Evolutionary conservation across 2,113 vertebrate species (phyloP).

Genomic region (Brachyhypopomus occidentalis): DNA sequence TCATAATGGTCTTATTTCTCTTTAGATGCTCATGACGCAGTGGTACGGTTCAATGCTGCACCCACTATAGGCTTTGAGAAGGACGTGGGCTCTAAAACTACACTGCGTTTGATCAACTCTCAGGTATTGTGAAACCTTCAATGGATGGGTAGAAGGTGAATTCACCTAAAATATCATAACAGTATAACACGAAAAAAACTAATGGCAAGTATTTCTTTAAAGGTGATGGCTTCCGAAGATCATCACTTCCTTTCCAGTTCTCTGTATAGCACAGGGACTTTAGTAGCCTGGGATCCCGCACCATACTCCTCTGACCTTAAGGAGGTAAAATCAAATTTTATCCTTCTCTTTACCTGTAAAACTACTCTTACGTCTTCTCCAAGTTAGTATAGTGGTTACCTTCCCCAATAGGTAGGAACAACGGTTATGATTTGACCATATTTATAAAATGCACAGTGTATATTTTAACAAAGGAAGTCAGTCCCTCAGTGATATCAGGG

Average conservation of each 20-base stretch:
- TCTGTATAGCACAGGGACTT: slow-evolving; percentile 73
- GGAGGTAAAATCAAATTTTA: slow-evolving; percentile 65
- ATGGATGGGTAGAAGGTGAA: not conserved
- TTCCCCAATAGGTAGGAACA: no score
- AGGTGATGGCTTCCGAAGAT: slow-evolving; percentile 78
- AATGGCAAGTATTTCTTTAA: not conserved
- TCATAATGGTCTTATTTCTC: not conserved
- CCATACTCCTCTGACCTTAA: slow-evolving; percentile 75
- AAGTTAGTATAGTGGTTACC: not conserved
- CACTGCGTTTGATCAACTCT: slow-evolving; percentile 78
- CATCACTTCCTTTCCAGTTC: slow-evolving; percentile 78
- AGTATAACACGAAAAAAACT: not conserved
- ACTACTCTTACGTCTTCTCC: not conserved
- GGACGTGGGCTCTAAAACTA: slow-evolving; percentile 78
- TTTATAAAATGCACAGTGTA: no score
- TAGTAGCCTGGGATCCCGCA: slow-evolving; percentile 81
- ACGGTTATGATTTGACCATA: no score
- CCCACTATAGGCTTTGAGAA: slow-evolving; percentile 74
- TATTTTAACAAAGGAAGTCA: no score
- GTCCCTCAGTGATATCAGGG: no score
- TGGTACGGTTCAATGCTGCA: slow-evolving; percentile 77
- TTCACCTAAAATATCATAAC: not conserved
- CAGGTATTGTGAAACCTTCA: slow-evolving; percentile 63
- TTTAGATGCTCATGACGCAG: slow-evolving; percentile 76
- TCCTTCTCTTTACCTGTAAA: not conserved